Base-by-base conservation (phyloP, 2,113 vertebrate genomes). In the Lonchura striata region DNA sequence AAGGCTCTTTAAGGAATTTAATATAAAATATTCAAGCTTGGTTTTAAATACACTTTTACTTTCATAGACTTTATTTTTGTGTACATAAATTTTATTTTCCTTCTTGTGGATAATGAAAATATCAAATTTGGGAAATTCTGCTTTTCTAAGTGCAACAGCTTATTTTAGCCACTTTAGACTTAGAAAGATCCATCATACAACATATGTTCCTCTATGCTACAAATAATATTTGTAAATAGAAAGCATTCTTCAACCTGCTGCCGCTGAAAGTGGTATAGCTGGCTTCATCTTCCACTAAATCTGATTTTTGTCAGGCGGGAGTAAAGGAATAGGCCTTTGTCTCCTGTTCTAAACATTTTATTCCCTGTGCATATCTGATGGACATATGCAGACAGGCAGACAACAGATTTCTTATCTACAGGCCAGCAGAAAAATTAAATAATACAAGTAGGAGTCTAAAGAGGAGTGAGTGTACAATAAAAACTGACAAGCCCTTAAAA, bases 381-480 rank as follows among this genome's bases (percentile, higher is more conserved):
- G 96, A 96, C 84, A 39, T 82, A 35, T 35, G 90, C 57, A 96
- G 90, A 86, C 80, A 96, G 68, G 60, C 61, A 94, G 88, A 80
- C 76, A 95, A 94, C 87, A 97, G 64, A 94, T 97, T 94, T 92
- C 86, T 95, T 97, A 90, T 86, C 61, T 96, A 42, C 83, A 92
- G 59, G 74, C 78, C 63, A 88, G 68, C 81, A 95, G 92, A 97
- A 97, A 97, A 97, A 97, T 96, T 97, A 96, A 97, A 97, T 92
- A 87, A 92, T 95, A 82, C 11, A 66, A 61, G 49, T 86, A 71
- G 91, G 68, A 92, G 52, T 81, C 69, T 85, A 64, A 91, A 63
- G 46, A 95, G 61, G 77, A 94, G 13, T 39, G 9, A 88, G 20
- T 49, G 19, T 63, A 49, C 27, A 71, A 46, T 88, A 75, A 74